Evolutionary conservation across 2,797 vertebrate species (phyloP), one percentile per base, ranked within the genome.

Genomic region (Neosilurus mollespiculum): DNA sequence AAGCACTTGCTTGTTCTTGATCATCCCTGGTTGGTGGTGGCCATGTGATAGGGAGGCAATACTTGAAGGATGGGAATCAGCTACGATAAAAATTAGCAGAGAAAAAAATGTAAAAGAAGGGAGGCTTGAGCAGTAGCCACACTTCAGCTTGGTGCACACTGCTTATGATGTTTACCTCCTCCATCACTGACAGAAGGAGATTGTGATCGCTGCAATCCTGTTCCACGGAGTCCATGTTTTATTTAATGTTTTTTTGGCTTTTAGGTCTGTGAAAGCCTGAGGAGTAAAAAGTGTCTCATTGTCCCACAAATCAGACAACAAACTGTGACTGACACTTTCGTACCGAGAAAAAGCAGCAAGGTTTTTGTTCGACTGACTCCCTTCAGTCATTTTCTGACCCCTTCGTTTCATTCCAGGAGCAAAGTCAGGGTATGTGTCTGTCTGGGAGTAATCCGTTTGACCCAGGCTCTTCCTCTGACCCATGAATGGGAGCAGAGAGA

Each of bases 401-500:
- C 16, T 49, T 69, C 1, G 15, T 51, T 70, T 54, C 24, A 37
- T 54, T 72, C 22, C 54, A 66, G 71, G 37, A 61, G 24, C 58
- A 66, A 85, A 82, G n/a, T 56, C 83, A 75, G 4, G 24, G n/a
- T 8, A 54, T 53, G n/a, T 81, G 76, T 81, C 30, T 77, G 75
- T 69, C 69, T 67, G 24, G 53, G 58, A 26, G 49, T 86, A 84
- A 86, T 82, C 80, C 72, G n/a, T 82, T 80, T 86, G 82, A 85
- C 87, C 85, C 82, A 62, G 30, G 61, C 43, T 80, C 53, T 54
- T 85, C 83, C 64, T 62, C 61, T 69, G 54, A 86, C 80, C 51
- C 64, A 70, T 69, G 53, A 84, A 72, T 64, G 82, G 49, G 84
- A 85, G 81, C 22, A 15, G 71, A 86, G 82, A 87, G 81, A 78